A percentile compares a stretch with the other conserved stretches of the same genome.
Conservation (phyloP, 2,797 vertebrate genomes). For the Danionella dracula region DNA sequence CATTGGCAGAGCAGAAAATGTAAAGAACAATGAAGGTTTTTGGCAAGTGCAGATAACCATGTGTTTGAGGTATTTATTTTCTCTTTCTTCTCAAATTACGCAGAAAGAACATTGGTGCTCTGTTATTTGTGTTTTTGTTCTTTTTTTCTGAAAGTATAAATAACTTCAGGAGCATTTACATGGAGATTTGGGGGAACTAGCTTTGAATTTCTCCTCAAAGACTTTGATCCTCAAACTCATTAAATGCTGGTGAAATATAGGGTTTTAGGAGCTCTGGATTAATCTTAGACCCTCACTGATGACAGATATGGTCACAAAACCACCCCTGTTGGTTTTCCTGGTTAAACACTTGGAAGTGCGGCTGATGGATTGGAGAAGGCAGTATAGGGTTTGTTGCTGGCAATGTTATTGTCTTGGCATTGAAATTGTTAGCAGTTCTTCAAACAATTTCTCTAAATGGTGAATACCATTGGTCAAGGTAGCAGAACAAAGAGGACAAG, state of each 20-base stretch:
- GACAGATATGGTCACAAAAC: background rate
- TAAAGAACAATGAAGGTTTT: background rate
- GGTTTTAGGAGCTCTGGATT: conserved; percentile 2
- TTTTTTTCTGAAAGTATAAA: no score
- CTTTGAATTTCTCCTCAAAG: background rate
- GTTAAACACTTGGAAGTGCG: conserved; percentile 7
- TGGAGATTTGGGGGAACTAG: background rate
- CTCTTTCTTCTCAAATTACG: background rate
- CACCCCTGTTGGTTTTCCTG: conserved; percentile 18
- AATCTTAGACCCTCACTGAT: conserved; percentile 16
- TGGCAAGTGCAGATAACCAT: background rate
- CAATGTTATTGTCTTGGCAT: background rate
- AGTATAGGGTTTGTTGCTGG: background rate
- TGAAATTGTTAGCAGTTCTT: background rate
- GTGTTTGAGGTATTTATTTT: conserved; percentile 4
- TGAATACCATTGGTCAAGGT: background rate
- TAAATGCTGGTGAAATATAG: background rate
- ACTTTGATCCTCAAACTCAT: background rate
- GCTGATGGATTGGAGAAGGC: conserved; percentile 9
- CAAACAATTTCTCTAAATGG: background rate
- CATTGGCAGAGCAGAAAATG: background rate
- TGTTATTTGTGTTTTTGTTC: background rate
- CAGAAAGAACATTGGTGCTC: background rate
- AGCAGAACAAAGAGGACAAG: background rate
- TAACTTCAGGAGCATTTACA: no score